phyloP scores from a whole-genome alignment of 2,797 vertebrate genomes.

The Lepidocolaptes lacrymiger region DNA sequence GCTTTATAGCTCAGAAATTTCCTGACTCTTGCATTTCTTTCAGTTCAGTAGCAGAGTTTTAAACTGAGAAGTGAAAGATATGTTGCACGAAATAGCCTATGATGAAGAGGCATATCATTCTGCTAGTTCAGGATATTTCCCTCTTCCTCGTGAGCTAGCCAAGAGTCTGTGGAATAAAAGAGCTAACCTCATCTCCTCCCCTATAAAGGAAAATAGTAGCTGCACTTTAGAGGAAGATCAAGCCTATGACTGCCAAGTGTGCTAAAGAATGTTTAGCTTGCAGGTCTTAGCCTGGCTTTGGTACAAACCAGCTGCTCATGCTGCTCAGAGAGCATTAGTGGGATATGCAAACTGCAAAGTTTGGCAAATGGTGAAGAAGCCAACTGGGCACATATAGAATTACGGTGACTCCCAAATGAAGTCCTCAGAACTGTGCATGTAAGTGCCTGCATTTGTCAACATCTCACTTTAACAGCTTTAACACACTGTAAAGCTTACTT shows the following conservation, averaged over 20 bases:
- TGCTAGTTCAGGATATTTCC: neutral
- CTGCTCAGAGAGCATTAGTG: neutral
- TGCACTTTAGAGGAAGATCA: neutral
- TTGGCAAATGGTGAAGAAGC: neutral
- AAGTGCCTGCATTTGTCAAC: neutral
- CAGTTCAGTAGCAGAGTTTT: neutral
- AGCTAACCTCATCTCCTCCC: neutral
- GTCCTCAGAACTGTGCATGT: neutral
- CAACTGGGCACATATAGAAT: fast-evolving
- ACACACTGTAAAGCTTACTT: neutral
- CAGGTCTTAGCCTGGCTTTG: neutral
- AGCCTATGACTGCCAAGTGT: neutral
- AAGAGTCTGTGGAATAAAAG: neutral
- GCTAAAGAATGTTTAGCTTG: neutral
- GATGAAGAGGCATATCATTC: neutral
- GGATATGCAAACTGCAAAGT: neutral
- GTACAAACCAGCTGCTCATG: neutral
- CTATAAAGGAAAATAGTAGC: neutral
- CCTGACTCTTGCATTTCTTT: neutral
- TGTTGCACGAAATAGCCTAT: neutral
- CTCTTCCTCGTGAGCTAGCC: neutral
- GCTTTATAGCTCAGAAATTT: neutral
- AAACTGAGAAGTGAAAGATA: neutral
- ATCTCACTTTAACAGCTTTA: neutral
- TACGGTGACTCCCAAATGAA: neutral